Conservation (phyloP, 2,888 invertebrate species). For the Aspidapion aeneum region DNA sequence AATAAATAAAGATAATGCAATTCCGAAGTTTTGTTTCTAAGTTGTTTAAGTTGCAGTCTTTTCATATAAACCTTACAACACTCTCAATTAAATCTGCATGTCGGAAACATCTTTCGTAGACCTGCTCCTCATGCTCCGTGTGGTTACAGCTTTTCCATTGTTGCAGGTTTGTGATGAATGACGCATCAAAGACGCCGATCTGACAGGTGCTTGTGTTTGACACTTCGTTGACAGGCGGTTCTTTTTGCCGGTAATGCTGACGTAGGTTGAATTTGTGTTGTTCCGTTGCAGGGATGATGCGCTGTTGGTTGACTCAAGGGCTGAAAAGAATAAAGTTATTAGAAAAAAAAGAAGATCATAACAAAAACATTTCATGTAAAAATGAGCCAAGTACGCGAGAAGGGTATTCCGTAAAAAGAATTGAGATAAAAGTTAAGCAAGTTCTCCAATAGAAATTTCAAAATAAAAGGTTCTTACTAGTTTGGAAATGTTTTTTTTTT, state of each 20-base stretch:
- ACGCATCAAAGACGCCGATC: constrained; percentile 37
- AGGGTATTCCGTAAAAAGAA: no score
- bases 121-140: background rate
- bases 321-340: constrained; percentile 33
- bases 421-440: no score
- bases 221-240: constrained; percentile 32
- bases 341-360: background rate
- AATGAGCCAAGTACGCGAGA: no score
- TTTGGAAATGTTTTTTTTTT: no score
- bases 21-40: no score
- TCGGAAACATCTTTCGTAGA: background rate
- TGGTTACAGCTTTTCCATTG: no score
- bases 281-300: constrained; percentile 55
- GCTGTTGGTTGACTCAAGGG: constrained; percentile 49
- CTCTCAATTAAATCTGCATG: constrained; percentile 1
- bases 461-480: no score
- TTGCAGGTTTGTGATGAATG: background rate
- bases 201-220: constrained; percentile 31
- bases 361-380: no score
- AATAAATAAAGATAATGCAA: no score
- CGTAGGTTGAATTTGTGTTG: constrained; percentile 60
- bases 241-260: constrained; percentile 52
- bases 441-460: no score
- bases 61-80: no score
- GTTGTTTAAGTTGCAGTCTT: no score